Evolutionary conservation across 2,797 vertebrate species (phyloP).

Genomic region (Netta rufina): DNA sequence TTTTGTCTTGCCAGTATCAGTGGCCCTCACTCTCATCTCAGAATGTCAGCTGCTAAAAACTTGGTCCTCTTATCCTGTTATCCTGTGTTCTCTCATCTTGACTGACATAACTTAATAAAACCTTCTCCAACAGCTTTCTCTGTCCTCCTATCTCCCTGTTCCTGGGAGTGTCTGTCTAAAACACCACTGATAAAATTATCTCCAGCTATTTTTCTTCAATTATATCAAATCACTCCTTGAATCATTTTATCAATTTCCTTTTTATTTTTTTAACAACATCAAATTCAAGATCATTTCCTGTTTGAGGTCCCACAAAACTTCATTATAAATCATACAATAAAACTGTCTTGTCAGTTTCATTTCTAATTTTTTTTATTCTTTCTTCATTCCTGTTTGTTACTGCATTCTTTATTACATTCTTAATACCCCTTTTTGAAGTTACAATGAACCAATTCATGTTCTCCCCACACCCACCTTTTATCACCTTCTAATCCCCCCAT

Average conservation of each 20-base stretch:
- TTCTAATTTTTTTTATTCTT: neutral
- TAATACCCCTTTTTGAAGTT: neutral
- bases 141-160: neutral
- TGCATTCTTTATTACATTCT: slow-evolving; percentile 19
- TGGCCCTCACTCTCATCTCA: neutral
- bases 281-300: slow-evolving; percentile 44
- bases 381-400: slow-evolving; percentile 8
- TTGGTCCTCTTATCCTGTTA: neutral
- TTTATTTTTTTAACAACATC: slow-evolving; percentile 1
- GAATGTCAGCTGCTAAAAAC: neutral
- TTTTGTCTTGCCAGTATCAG: neutral
- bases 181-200: slow-evolving; percentile 11
- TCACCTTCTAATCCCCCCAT: neutral
- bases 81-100: neutral
- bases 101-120: slow-evolving; percentile 27
- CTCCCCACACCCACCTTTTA: neutral
- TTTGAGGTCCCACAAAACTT: slow-evolving; percentile 33
- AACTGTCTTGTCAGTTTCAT: neutral
- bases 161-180: neutral
- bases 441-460: neutral
- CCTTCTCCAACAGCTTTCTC: neutral
- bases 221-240: neutral
- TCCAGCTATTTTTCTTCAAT: neutral
- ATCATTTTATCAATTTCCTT: slow-evolving; percentile 7
- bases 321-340: slow-evolving; percentile 38